Evolutionary conservation across 2,888 invertebrate genomes (phyloP).

Genomic region (Palloptera scutellata): DNA sequence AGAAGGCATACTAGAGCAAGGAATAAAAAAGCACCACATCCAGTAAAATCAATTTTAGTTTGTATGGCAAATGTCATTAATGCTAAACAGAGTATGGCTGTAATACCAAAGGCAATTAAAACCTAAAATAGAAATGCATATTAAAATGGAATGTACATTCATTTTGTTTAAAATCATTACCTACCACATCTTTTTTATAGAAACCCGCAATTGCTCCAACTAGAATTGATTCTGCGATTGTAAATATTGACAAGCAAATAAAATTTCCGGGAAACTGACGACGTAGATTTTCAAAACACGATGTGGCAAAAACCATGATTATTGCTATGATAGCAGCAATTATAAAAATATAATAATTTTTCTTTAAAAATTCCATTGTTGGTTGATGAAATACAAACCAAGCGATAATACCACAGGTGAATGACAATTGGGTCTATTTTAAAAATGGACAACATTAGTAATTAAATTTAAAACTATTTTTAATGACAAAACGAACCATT

Average conservation of each 20-base stretch:
- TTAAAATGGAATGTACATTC: neutral
- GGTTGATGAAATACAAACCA: constrained; percentile 75
- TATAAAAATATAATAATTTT: constrained; percentile 44
- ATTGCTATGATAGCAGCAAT: constrained; percentile 45
- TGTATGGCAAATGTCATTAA: constrained; percentile 93
- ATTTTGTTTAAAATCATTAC: constrained; percentile 32
- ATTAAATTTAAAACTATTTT: constrained; percentile 30
- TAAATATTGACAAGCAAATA: constrained; percentile 85
- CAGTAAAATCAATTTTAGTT: constrained; percentile 87
- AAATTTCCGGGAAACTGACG: constrained; percentile 86
- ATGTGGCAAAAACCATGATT: constrained; percentile 67
- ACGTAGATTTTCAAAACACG: constrained; percentile 85
- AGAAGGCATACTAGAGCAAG: constrained; percentile 79
- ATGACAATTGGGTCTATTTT: constrained; percentile 73
- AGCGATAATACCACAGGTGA: constrained; percentile 79
- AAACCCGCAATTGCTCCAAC: constrained; percentile 75
- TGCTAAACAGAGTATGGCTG: constrained; percentile 83
- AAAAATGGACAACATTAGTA: constrained; percentile 51
- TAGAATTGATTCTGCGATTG: constrained; percentile 80
- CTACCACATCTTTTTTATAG: constrained; percentile 70
- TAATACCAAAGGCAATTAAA: constrained; percentile 87
- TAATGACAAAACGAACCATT: constrained; percentile 48
- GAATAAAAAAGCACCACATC: constrained; percentile 79
- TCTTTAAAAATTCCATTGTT: constrained; percentile 68
- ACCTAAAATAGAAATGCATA: constrained; percentile 65